phyloP scores from a whole-genome alignment of 2,113 vertebrate genomes.

The Oreochromis tanganicae region DNA sequence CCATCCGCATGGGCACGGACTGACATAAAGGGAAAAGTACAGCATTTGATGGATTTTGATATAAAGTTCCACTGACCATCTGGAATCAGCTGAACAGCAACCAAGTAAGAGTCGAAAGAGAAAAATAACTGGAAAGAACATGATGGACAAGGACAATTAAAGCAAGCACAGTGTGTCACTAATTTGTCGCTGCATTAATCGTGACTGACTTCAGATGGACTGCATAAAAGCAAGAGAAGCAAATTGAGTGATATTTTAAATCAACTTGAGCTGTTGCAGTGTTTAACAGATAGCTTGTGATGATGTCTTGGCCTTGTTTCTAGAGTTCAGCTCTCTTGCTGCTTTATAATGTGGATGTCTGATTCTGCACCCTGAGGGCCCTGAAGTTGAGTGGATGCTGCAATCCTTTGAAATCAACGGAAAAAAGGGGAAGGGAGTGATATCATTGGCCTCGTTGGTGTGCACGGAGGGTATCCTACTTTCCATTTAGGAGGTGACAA shows the following conservation, averaged over 20 bases:
- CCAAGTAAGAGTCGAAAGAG: background rate
- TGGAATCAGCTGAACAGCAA: background rate
- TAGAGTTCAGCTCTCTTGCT: constrained; percentile 1
- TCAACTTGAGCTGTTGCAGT: background rate
- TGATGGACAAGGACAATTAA: constrained; percentile 28
- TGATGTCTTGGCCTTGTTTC: constrained; percentile 22
- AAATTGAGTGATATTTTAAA: constrained; percentile 4
- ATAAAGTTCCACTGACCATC: background rate
- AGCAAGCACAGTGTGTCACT: background rate
- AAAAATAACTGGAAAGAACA: background rate
- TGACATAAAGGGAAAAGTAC: background rate
- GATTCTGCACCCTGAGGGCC: constrained; percentile 14
- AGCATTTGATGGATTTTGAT: background rate
- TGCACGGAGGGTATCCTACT: background rate
- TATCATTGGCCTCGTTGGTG: constrained; percentile 5
- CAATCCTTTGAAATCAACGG: constrained; percentile 58
- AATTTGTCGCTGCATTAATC: background rate
- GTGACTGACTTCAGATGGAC: constrained; percentile 6
- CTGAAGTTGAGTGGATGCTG: constrained; percentile 44
- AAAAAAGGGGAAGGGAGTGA: background rate
- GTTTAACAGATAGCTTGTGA: background rate
- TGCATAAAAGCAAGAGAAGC: background rate
- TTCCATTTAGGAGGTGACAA: constrained; percentile 5
- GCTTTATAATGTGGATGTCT: constrained; percentile 31
- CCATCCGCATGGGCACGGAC: background rate